Conservation (phyloP, 1,140 invertebrate species). For the Ctenoplectra terminalis region DNA sequence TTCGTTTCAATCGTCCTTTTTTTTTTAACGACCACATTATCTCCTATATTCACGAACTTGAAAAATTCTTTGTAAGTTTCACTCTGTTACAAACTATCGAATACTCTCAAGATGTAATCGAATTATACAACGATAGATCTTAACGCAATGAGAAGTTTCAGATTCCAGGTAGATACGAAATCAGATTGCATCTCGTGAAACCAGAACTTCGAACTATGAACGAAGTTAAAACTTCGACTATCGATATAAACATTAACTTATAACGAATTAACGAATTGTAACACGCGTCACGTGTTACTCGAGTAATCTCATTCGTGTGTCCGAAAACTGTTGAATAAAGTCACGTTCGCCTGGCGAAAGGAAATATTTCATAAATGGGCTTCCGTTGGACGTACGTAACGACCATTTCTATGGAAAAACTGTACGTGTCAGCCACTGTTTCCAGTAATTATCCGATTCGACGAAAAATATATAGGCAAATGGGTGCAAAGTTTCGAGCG, state of each 20-base stretch:
- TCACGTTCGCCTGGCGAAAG: background rate
- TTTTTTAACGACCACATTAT: background rate
- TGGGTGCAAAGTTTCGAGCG: background rate
- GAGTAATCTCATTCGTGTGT: background rate
- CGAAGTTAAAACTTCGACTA: constrained; percentile 7
- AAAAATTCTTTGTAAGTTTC: background rate
- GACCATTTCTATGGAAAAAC: background rate
- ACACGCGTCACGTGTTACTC: background rate
- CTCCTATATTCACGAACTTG: background rate
- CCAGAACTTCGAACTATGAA: background rate
- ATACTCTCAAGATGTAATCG: constrained; percentile 19
- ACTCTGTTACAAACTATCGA: constrained; percentile 3
- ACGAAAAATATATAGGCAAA: constrained; percentile 20
- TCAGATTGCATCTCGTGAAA: background rate
- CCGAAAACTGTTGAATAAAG: background rate
- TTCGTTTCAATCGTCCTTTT: background rate
- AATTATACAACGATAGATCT: constrained; percentile 36
- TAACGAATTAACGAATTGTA: background rate
- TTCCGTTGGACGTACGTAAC: background rate
- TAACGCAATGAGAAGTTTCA: constrained; percentile 29
- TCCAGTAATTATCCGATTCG: constrained; percentile 44
- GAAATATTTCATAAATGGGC: background rate
- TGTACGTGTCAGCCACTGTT: constrained; percentile 15
- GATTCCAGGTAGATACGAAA: background rate
- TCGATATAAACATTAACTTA: background rate